Conservation (phyloP, 2,113 vertebrate species). For the Sterrhoptilus dennistouni region DNA sequence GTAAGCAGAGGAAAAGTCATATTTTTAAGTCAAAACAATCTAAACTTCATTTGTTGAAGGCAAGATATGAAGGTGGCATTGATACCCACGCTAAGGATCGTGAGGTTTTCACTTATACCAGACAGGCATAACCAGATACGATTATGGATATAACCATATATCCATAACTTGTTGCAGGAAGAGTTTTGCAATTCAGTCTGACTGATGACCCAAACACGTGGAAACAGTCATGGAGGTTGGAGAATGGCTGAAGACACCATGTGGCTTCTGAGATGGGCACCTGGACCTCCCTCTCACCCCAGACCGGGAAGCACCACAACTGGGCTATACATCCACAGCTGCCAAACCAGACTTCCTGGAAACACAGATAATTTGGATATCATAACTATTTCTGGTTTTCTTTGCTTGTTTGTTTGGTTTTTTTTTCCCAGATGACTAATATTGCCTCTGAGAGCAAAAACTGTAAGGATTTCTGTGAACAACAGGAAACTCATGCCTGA, state of each 20-base stretch:
- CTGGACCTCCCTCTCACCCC: background rate
- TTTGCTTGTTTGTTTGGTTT: background rate
- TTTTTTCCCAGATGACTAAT: background rate
- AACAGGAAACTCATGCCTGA: background rate
- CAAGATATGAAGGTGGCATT: background rate
- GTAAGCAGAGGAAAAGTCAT: background rate
- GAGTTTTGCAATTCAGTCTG: background rate
- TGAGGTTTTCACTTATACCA: background rate
- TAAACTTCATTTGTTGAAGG: background rate
- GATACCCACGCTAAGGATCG: background rate
- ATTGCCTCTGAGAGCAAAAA: background rate
- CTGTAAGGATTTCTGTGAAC: background rate
- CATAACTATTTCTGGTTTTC: background rate
- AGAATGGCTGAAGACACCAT: background rate
- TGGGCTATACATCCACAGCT: background rate
- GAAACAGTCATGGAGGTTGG: background rate
- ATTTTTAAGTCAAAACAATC: background rate
- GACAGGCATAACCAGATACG: background rate
- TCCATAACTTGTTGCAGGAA: background rate
- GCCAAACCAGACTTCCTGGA: background rate
- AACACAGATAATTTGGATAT: background rate
- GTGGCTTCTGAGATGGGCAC: background rate
- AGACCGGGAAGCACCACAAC: background rate
- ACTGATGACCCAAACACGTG: background rate
- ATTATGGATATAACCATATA: background rate